Evolutionary conservation across 1,140 invertebrate genomes (phyloP).

Genomic region (Tetragonula clypearis): DNA sequence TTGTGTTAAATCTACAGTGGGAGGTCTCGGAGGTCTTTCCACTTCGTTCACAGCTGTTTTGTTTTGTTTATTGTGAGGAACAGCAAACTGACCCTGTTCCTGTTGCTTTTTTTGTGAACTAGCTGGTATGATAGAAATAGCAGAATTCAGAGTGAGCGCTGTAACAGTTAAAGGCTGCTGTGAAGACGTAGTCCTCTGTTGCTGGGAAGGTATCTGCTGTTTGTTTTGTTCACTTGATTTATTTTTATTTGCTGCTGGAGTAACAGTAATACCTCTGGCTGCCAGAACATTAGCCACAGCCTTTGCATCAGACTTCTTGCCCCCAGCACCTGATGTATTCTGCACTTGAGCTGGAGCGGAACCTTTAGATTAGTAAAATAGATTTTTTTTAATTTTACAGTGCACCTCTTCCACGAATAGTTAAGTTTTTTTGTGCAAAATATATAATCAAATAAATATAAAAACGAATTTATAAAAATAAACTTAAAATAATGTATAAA

Average conservation of each 20-base stretch:
- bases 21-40: slow-evolving; percentile 82
- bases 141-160: slow-evolving; percentile 86
- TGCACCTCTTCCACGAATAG: slow-evolving; percentile 63
- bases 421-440: not conserved
- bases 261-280: slow-evolving; percentile 89
- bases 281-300: slow-evolving; percentile 89
- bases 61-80: slow-evolving; percentile 79
- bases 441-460: slow-evolving; percentile 7
- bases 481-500: not conserved
- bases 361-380: slow-evolving; percentile 78
- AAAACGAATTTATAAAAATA: not conserved
- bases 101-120: slow-evolving; percentile 78
- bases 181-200: slow-evolving; percentile 64
- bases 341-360: slow-evolving; percentile 78
- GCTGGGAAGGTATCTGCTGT: slow-evolving; percentile 65
- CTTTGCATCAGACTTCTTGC: slow-evolving; percentile 86
- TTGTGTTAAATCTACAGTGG: slow-evolving; percentile 83
- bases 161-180: slow-evolving; percentile 74
- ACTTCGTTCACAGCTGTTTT: slow-evolving; percentile 73
- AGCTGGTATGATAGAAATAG: slow-evolving; percentile 87
- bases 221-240: slow-evolving; percentile 71
- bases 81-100: slow-evolving; percentile 78
- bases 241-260: slow-evolving; percentile 83
- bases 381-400: slow-evolving; percentile 61
- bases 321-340: slow-evolving; percentile 62